Conservation (phyloP, 30 jellyfish, hydroid and myxozoan species). For the Turritopsis rubra region DNA sequence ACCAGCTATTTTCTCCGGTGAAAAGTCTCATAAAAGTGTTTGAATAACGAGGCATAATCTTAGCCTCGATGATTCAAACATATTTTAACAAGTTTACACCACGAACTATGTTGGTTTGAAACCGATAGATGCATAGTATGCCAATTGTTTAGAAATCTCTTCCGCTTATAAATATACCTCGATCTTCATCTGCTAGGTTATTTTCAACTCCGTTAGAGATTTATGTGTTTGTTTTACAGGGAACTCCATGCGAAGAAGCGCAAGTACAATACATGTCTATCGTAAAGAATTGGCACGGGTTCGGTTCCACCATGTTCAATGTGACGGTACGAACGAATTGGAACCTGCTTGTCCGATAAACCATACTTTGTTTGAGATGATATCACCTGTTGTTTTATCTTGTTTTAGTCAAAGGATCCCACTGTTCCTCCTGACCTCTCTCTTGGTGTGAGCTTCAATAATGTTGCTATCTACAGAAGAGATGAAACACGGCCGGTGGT, state of each 20-base stretch:
- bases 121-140: no score
- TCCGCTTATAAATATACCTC: no score
- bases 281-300: slow-evolving; percentile 93
- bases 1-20: no score
- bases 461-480: slow-evolving; percentile 78
- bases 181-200: not conserved
- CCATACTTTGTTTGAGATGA: no score
- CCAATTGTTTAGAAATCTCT: no score
- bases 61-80: no score
- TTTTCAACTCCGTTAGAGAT: not conserved
- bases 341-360: not conserved
- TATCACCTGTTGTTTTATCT: slow-evolving; percentile 2
- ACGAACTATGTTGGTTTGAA: no score
- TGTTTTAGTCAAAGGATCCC: slow-evolving; percentile 76
- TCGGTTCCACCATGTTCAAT: slow-evolving; percentile 93
- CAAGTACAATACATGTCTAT: slow-evolving; percentile 88
- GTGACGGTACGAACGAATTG: slow-evolving; percentile 55
- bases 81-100: no score
- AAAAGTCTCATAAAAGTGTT: no score
- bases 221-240: slow-evolving; percentile 41
- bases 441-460: slow-evolving; percentile 83
- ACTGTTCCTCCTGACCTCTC: slow-evolving; percentile 71
- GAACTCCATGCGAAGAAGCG: slow-evolving; percentile 75
- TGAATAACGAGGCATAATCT: no score
- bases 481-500: slow-evolving; percentile 93